Evolutionary conservation across 2,888 invertebrate species (phyloP), one percentile per base, ranked within the genome.

Genomic region (Baccha elongata): DNA sequence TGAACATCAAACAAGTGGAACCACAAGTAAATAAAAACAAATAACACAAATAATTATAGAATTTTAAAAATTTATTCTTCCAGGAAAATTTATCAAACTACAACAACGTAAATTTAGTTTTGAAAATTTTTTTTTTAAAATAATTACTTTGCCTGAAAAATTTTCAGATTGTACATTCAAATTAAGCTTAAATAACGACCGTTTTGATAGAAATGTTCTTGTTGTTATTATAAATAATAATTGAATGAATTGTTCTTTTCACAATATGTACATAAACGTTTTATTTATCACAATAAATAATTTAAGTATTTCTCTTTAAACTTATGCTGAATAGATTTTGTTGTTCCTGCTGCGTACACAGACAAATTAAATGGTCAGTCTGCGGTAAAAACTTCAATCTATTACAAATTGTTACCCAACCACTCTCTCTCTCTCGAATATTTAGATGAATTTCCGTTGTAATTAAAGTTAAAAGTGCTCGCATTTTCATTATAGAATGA

Each of bases 241-340:
- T 79, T 68, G 46, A 68, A 55, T 40, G 15, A 44, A 75, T 58
- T 65, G 64, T 80, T 80, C 52, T 17, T 67, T 72, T 75, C 55
- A 75, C 69, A 69, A 62, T 60, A 44, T 80, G 80, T 80, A 80
- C 32, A 80, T 80, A 80, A 13, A 69, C 15, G 52, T 50, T 71
- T 62, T 68, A 58, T 79, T 80, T 74, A 80, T 58, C 80, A 64
- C 75, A 80, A 75, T 80, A 80, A 80, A 80, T 58, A 75, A 75
- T 58, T 75, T 74, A 58, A 80, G 48, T 75, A 80, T 65, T 80
- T 40, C 44, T 65, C 69, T 64, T 40, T 32, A 60, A 50, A 35
- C 17, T 3, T n/a, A 23, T 69, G 23, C 2, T 55, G 35, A 11
- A 26, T n/a, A 10, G n/a, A 40, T 40, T 40, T 13, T 5, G 23